Evolutionary conservation across 1,140 invertebrate genomes (phyloP).

Genomic region (Aphidius gifuensis): DNA sequence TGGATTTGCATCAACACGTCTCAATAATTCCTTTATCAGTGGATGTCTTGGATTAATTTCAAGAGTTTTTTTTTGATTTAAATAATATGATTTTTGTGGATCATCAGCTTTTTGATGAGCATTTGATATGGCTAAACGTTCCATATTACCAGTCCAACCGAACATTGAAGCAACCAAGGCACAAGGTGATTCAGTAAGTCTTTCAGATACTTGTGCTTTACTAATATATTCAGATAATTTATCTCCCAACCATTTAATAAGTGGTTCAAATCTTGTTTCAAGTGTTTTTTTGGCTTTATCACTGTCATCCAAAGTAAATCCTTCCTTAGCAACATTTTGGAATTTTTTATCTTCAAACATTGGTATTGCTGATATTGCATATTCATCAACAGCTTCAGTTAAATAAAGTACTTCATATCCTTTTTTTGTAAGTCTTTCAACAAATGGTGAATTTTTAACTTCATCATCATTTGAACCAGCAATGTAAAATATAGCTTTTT

Average conservation of each 20-base stretch:
- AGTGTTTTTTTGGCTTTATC: constrained; percentile 81
- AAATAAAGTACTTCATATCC: constrained; percentile 97
- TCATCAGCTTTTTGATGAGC: constrained; percentile 96
- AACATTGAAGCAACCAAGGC: constrained; percentile 95
- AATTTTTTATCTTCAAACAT: constrained; percentile 99
- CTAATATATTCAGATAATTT: constrained; percentile 80
- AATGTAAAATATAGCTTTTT: constrained; percentile 95
- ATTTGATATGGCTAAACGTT: constrained; percentile 91
- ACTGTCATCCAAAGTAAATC: constrained; percentile 82
- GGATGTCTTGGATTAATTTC: constrained; percentile 99
- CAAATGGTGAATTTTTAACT: constrained; percentile 91
- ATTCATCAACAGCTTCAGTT: constrained; percentile 97
- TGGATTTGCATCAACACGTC: constrained; percentile 75
- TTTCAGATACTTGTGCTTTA: constrained; percentile 85
- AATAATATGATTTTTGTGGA: constrained; percentile 85
- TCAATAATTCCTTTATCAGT: constrained; percentile 85
- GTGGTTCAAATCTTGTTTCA: constrained; percentile 82
- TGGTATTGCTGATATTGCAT: constrained; percentile 93
- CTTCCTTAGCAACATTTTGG: constrained; percentile 99
- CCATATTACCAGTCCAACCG: constrained; percentile 99
- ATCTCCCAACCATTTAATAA: constrained; percentile 89
- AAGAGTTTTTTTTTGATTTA: constrained; percentile 95
- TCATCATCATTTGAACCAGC: constrained; percentile 87
- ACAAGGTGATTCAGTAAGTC: constrained; percentile 89
- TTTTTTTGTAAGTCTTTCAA: constrained; percentile 88